Evolutionary conservation across 2,888 invertebrate species (phyloP), one percentile per base, ranked within the genome.

Genomic region (Hanleya hanleyi): DNA sequence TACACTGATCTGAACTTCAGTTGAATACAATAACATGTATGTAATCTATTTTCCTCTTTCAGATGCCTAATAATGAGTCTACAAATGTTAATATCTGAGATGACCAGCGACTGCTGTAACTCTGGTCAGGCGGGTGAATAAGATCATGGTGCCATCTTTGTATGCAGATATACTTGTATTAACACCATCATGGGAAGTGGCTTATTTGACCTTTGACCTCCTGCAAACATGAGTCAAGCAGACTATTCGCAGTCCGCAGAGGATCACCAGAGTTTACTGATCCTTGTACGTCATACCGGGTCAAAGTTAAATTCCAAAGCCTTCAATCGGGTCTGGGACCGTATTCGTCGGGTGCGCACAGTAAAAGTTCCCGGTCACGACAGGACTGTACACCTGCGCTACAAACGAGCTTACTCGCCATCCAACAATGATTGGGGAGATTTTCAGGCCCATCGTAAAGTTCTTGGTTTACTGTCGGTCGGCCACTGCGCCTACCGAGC

Each of bases 351-450:
- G 84, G 92, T 96, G 77, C 94, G 94, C 85, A 93, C 94, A 86
- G 93, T 96, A 7, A 95, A 94, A 92, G 94, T 97, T 71, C 94
- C 94, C 78, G 97, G 97, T 91, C 96, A 96, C 26, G 83, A 85
- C 38, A 92, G 94, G 74, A 95, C 94, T 81, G 95, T 98, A 84
- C 94, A 94, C 92, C 94, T 97, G 26, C 93, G 97, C 73, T 98
- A 96, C 91, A 94, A 96, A n/a, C 93, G 95, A 84, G 95, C 95
- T 74, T 96, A 98, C 92, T 96, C 97, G 1, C 95, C 96, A 9
- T 97, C 97, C 87, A 97, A 97, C 90, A 97, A 97, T 92, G 97
- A 97, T 86, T 98, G 98, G 98, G 98, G 98, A 7, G 97, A 98
- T 89, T 98, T 98, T 91, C 90, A 91, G 77, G 86, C 97, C 12